Base-by-base conservation (phyloP, 2,797 vertebrate genomes). In the Gymnodraco acuticeps region DNA sequence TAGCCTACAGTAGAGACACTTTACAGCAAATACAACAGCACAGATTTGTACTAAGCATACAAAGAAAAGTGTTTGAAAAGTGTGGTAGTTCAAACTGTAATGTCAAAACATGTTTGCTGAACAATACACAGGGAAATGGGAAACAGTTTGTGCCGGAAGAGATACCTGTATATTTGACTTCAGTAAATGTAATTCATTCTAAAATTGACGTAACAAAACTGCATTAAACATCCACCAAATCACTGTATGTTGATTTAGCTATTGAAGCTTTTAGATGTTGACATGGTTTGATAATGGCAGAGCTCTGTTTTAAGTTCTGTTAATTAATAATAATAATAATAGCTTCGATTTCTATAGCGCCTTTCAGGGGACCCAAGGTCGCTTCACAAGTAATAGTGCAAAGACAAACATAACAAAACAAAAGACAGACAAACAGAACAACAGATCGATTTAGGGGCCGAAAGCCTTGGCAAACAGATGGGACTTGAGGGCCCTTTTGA, bases 221-320 rank as follows among this genome's bases (percentile, higher is more conserved):
- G 27, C 17, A 11, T 4, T 14, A 10, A n/a, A 55, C 3, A 47
- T 13, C 16, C 16, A 54, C 13, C 2, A 38, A n/a, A 63, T 38
- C 9, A 53, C 53, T 54, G 9, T 8, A 2, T 43, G 33, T 27
- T 27, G 45, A 63, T 72, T 61, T 47, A 17, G 4, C 4, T 12
- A 64, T 27, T 15, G 17, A 64, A 14, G 19, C 3, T 19, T 43
- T 31, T 51, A 51, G 58, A 38, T 15, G 38, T 33, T 33, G 1
- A 13, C 12, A 65, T 45, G 41, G 55, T 61, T 33, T 16, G 33
- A 11, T 16, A 19, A 15, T n/a, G 0, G 2, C 20, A 33, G 42
- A 17, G 10, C 13, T 47, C 38, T 68, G 19, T 51, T 63, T 16
- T 50, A 19, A 78, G 53, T 38, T 19, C 43, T 63, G 20, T 56